phyloP scores from a whole-genome alignment of 2,113 vertebrate species.

The Balaeniceps rex region DNA sequence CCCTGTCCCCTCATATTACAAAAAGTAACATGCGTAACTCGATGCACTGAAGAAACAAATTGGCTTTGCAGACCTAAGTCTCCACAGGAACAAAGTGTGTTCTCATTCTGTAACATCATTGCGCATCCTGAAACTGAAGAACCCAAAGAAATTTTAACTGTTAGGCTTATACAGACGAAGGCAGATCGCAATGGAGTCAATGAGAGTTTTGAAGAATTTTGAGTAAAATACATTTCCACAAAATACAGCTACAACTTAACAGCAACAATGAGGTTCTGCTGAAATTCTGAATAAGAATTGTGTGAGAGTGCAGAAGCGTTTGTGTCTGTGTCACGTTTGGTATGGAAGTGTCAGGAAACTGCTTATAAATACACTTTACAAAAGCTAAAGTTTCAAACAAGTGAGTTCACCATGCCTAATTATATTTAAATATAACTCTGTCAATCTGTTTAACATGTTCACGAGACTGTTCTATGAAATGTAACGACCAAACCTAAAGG shows the following conservation, averaged over 20 bases:
- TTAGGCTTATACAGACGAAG: background rate
- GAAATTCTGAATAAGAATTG: background rate
- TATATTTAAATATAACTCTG: background rate
- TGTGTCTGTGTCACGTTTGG: background rate
- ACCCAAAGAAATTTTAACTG: background rate
- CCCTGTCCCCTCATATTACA: background rate
- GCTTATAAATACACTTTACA: background rate
- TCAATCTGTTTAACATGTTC: background rate
- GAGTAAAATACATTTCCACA: background rate
- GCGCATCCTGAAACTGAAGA: background rate
- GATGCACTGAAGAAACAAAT: background rate
- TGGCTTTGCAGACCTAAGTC: background rate
- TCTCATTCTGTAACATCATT: background rate
- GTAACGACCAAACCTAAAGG: background rate
- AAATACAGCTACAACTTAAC: background rate
- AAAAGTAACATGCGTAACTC: rapidly evolving
- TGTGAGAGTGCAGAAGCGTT: background rate
- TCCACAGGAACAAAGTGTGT: background rate
- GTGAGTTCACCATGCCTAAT: background rate
- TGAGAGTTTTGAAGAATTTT: background rate
- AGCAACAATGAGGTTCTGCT: background rate
- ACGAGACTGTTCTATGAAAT: background rate
- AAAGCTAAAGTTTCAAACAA: background rate
- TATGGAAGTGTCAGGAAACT: background rate
- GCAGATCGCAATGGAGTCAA: background rate